phyloP scores from a whole-genome alignment of 1,140 invertebrate species.

The Drosophila seguyi region DNA sequence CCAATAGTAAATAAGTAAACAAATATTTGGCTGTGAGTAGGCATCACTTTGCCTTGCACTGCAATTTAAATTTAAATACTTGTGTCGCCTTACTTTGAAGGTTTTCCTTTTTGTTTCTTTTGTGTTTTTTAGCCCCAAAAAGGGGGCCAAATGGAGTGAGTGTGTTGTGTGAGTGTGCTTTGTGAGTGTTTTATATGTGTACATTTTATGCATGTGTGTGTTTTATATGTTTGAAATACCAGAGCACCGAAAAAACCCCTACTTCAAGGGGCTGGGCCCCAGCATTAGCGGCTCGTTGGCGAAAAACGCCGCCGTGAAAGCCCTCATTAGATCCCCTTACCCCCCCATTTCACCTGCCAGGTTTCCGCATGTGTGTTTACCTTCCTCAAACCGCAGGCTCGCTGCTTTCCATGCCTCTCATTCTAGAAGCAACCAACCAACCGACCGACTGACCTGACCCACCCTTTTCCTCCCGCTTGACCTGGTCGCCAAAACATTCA shows the following conservation, averaged over 20 bases:
- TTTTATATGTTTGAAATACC: conserved; percentile 6
- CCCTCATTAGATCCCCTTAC: conserved; percentile 26
- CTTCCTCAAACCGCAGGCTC: conserved; percentile 44
- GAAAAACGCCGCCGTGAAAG: conserved; percentile 32
- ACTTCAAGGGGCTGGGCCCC: conserved; percentile 24
- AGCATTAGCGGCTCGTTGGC: conserved; percentile 68
- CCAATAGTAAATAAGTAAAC: neutral
- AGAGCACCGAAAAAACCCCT: neutral
- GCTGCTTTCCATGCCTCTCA: conserved; percentile 34
- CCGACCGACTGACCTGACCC: conserved; percentile 4
- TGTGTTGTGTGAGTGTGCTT: neutral
- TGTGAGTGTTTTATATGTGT: neutral
- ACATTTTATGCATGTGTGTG: too few relatives aligned
- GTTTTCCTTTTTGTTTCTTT: neutral
- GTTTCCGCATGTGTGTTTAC: conserved; percentile 39
- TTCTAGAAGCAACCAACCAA: neutral
- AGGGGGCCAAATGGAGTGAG: neutral
- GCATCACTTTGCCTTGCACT: neutral
- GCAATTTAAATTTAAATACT: conserved; percentile 3
- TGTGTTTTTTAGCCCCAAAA: neutral
- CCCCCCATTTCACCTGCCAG: conserved; percentile 5
- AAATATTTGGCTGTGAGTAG: conserved; percentile 1
- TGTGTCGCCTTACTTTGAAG: neutral
- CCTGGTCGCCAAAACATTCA: conserved; percentile 25
- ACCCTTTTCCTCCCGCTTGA: neutral